Conservation (phyloP, 2,113 vertebrate genomes). For the Centrocercus urophasianus region DNA sequence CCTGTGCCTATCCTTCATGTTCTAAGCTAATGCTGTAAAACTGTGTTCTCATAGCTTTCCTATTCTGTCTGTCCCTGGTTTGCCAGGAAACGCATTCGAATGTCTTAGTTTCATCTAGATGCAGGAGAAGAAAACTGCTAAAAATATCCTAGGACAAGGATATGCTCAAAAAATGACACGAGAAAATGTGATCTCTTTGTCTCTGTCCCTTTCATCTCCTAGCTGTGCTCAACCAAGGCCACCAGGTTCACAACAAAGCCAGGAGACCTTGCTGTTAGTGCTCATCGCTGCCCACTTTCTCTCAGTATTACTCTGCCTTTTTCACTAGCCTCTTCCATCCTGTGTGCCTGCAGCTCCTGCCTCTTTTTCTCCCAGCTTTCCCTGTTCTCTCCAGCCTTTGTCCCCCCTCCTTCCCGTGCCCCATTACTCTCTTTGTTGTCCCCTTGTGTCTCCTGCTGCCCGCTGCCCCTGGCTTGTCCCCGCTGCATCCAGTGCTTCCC, state of each 20-base stretch:
- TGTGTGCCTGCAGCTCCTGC: not conserved
- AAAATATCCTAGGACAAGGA: not conserved
- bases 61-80: not conserved
- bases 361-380: not conserved
- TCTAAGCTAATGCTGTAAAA: not conserved
- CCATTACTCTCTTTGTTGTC: slow-evolving; percentile 12
- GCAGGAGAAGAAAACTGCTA: not conserved
- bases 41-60: not conserved
- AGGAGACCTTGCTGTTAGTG: not conserved
- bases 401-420: not conserved
- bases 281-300: not conserved
- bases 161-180: not conserved
- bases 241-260: not conserved
- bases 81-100: not conserved
- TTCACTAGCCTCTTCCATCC: not conserved
- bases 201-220: not conserved
- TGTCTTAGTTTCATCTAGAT: not conserved
- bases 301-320: not conserved
- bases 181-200: not conserved
- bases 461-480: slow-evolving; percentile 9
- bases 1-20: not conserved
- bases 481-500: not conserved
- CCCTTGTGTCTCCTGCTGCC: not conserved
- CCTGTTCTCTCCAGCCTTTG: slow-evolving; percentile 26
- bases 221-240: not conserved